phyloP scores from a whole-genome alignment of 2,113 vertebrate species.

The Tyrannus savana region DNA sequence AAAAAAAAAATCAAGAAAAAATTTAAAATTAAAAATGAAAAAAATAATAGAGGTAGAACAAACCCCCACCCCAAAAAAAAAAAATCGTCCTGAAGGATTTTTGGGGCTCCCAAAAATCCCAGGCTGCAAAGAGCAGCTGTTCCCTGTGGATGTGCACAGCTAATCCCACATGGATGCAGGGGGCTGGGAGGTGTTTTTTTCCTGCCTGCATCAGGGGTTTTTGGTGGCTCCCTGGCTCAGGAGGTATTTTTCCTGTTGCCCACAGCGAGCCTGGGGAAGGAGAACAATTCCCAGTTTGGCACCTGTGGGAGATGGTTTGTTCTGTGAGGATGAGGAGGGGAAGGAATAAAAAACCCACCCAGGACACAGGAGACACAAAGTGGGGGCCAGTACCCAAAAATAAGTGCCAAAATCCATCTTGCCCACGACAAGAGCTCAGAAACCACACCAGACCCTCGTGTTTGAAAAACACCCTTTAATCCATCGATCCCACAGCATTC shows the following conservation, averaged over 20 bases:
- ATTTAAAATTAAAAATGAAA: no score
- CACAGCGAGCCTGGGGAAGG: background rate
- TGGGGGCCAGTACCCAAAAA: background rate
- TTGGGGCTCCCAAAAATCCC: background rate
- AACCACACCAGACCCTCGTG: background rate
- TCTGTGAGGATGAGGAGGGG: background rate
- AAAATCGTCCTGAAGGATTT: background rate
- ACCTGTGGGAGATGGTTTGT: fast-evolving
- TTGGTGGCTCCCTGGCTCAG: background rate
- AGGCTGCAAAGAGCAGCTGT: fast-evolving
- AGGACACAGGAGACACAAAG: background rate
- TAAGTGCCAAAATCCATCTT: background rate
- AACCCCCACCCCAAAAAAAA: background rate
- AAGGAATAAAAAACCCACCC: background rate
- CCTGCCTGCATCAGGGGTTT: background rate
- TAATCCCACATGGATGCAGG: background rate
- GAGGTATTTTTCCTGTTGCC: background rate
- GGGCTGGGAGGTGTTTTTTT: background rate
- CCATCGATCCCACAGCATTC: background rate
- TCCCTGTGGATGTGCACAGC: fast-evolving
- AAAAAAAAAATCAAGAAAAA: background rate
- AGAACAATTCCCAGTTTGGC: background rate
- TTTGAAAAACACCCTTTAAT: background rate
- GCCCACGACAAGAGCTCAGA: background rate
- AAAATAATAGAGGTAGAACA: background rate